Percentiles rank a stretch among this genome's conserved stretches.
These are phyloP conservation scores for Phymatocera aterrima DNA, from an alignment of 2,888 invertebrate species.

Conservation along the genomic window DNA sequence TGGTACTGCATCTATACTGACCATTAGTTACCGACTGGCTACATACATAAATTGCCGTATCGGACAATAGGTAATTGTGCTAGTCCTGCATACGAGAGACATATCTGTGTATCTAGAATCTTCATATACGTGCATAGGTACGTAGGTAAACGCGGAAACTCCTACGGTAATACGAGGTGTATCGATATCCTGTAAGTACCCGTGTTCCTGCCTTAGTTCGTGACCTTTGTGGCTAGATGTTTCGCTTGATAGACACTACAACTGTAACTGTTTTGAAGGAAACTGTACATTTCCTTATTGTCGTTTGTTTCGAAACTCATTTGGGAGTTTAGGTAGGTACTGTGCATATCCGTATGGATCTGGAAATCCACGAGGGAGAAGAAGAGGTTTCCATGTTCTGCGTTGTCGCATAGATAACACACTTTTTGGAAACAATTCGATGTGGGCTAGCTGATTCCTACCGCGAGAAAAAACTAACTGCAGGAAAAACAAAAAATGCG, in stretches of 20 bases:
- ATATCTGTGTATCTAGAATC: conserved; percentile 30
- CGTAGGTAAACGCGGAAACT: neutral
- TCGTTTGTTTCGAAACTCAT: no score
- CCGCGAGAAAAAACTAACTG: no score
- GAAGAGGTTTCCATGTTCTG: no score
- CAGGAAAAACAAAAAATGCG: no score
- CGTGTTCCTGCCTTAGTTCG: neutral
- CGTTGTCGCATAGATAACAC: no score
- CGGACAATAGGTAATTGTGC: conserved; percentile 74
- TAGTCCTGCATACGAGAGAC: conserved; percentile 55
- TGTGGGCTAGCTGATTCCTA: no score
- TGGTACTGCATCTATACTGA: conserved; percentile 59
- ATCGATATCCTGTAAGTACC: conserved; percentile 15
- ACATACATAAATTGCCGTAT: conserved; percentile 74
- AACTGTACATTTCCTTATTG: neutral
- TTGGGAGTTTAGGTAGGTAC: no score
- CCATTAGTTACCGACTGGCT: conserved; percentile 66
- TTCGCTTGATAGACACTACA: neutral
- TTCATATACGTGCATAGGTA: neutral
- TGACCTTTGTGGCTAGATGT: neutral
- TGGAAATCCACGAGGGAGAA: no score
- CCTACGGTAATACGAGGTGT: conserved; percentile 4
- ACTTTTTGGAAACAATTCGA: no score
- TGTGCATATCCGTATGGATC: no score
- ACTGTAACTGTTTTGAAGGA: neutral